Conservation (phyloP, 2,797 vertebrate genomes). For the Hyperoplus immaculatus region DNA sequence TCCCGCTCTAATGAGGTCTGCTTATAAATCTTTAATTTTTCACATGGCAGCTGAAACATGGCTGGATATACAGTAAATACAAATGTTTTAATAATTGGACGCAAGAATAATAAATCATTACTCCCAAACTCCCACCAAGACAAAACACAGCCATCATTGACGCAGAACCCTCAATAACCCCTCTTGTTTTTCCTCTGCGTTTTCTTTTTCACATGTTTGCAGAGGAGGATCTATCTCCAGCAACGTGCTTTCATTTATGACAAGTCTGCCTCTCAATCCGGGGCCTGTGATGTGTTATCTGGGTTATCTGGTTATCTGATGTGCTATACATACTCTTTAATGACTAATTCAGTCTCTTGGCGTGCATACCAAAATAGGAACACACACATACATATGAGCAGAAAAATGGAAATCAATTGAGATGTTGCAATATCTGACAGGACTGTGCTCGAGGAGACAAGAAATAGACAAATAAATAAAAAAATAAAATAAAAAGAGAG, state of each 20-base stretch:
- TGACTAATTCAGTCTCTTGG: slow-evolving; percentile 81
- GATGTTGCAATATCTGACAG: slow-evolving; percentile 83
- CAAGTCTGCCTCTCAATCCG: slow-evolving; percentile 74
- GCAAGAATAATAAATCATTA: slow-evolving; percentile 8
- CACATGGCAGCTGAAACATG: slow-evolving; percentile 43
- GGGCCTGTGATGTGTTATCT: slow-evolving; percentile 81
- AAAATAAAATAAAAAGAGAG: slow-evolving; percentile 62
- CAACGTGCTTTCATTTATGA: slow-evolving; percentile 78
- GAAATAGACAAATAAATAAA: slow-evolving; percentile 26
- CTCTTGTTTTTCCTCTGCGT: slow-evolving; percentile 27
- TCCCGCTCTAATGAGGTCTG: slow-evolving; percentile 37
- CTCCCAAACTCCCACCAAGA: slow-evolving; percentile 50
- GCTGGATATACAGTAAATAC: neutral
- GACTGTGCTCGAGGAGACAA: slow-evolving; percentile 73
- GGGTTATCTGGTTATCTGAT: slow-evolving; percentile 82
- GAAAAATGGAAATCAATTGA: slow-evolving; percentile 79
- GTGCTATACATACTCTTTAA: slow-evolving; percentile 79
- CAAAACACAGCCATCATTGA: slow-evolving; percentile 53
- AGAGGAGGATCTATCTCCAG: slow-evolving; percentile 59
- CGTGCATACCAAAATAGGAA: slow-evolving; percentile 77
- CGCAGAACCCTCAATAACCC: slow-evolving; percentile 74
- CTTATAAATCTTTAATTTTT: slow-evolving; percentile 59
- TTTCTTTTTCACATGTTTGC: slow-evolving; percentile 14
- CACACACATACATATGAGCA: slow-evolving; percentile 58
- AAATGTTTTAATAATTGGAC: slow-evolving; percentile 42